These are phyloP conservation scores for Cataglyphis rosenhaueri DNA, from an alignment of 2,888 invertebrate genomes.

Conservation along the genomic window DNA sequence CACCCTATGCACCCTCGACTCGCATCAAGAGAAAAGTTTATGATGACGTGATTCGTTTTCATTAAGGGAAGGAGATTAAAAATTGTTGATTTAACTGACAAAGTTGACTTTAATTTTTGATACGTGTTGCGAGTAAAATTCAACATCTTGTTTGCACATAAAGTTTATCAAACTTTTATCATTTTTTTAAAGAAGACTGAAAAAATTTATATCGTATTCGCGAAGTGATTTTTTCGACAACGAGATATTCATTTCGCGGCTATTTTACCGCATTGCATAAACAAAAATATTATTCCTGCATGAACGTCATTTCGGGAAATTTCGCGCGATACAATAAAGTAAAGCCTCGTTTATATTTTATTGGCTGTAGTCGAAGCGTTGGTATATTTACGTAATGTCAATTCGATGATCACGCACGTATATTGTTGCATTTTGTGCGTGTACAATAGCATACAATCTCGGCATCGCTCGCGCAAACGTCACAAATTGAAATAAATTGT, in stretches of 20 bases:
- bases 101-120: slow-evolving; percentile 25
- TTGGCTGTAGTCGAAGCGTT: slow-evolving; percentile 33
- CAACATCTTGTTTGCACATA: background rate
- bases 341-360: slow-evolving; percentile 29
- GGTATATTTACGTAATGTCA: slow-evolving; percentile 45
- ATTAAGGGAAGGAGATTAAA: background rate
- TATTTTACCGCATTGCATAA: slow-evolving; percentile 16
- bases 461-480: slow-evolving; percentile 14
- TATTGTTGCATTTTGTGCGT: background rate
- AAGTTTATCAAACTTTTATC: background rate
- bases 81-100: background rate
- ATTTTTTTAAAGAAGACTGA: background rate
- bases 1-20: slow-evolving; percentile 12
- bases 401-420: slow-evolving; percentile 33
- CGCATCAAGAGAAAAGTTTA: background rate
- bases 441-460: background rate
- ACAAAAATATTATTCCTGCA: slow-evolving; percentile 40
- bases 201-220: background rate
- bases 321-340: slow-evolving; percentile 37
- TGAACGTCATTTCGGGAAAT: slow-evolving; percentile 34
- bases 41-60: background rate
- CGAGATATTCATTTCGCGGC: slow-evolving; percentile 24
- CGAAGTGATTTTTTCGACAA: background rate
- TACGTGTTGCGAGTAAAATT: background rate
- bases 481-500: slow-evolving; percentile 47